Conservation (phyloP, 2,113 vertebrate genomes). For the Neotoma lepida region DNA sequence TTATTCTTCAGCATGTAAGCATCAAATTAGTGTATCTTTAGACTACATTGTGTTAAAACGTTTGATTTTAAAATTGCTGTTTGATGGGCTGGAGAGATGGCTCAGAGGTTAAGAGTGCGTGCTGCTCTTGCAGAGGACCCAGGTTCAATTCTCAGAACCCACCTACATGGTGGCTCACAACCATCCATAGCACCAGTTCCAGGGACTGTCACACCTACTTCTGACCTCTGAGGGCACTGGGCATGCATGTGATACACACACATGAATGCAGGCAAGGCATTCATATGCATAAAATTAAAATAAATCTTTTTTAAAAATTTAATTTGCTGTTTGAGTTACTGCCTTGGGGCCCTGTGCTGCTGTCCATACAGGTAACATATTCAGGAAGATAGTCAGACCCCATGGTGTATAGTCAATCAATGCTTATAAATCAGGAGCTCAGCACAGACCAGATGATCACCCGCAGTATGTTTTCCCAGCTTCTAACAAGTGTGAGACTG, state of each 20-base stretch:
- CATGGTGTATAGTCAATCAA: neutral
- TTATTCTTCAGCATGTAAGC: neutral
- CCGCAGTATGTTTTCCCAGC: neutral
- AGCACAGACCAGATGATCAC: neutral
- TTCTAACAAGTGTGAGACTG: neutral
- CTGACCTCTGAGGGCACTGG: neutral
- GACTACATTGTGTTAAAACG: neutral
- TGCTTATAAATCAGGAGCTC: neutral
- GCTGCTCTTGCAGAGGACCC: neutral
- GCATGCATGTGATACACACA: neutral
- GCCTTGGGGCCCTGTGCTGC: neutral
- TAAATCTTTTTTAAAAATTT: neutral
- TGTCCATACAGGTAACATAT: neutral
- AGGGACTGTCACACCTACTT: neutral
- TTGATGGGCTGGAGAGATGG: neutral
- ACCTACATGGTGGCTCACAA: neutral
- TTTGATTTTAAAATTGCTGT: neutral
- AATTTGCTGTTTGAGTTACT: neutral
- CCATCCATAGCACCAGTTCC: neutral
- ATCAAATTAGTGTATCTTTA: neutral
- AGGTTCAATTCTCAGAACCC: neutral
- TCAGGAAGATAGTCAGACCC: neutral
- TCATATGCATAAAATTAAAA: neutral
- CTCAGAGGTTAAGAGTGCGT: neutral
- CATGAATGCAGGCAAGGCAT: neutral